These are phyloP conservation scores for Meteorus sp. DNA, from an alignment of 1,140 invertebrate genomes.

Conservation along the genomic window DNA sequence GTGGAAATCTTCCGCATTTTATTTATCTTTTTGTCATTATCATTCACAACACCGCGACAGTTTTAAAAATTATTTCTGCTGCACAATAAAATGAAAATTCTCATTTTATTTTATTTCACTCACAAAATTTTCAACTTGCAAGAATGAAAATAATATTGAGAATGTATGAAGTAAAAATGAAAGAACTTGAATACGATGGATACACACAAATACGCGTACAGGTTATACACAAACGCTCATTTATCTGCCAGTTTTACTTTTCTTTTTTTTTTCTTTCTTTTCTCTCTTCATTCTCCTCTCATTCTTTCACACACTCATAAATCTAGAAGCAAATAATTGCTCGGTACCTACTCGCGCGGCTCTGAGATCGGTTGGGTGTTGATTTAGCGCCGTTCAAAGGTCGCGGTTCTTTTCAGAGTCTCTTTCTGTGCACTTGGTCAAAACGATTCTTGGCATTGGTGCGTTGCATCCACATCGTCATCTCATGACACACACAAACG, in stretches of 20 bases:
- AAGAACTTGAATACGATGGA: conserved; percentile 17
- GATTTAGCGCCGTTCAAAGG: conserved; percentile 54
- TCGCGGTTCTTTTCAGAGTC: conserved; percentile 39
- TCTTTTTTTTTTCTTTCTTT: not conserved
- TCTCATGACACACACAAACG: too few relatives aligned
- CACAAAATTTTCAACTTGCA: conserved; percentile 7
- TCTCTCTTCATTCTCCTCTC: conserved; percentile 9
- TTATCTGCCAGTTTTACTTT: not conserved
- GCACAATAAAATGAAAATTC: too few relatives aligned
- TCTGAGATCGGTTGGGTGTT: conserved; percentile 48
- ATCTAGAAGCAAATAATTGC: conserved; percentile 57
- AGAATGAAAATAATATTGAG: conserved; percentile 18
- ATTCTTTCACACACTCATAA: conserved; percentile 52
- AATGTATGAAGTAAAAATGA: conserved; percentile 1
- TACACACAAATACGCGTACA: conserved; percentile 1
- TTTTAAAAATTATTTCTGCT: not conserved
- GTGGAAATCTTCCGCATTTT: not conserved
- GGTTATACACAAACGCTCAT: too few relatives aligned
- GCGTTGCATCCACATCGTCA: too few relatives aligned
- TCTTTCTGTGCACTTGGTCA: conserved; percentile 21
- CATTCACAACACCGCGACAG: too few relatives aligned
- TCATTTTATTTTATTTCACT: too few relatives aligned
- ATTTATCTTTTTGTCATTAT: not conserved
- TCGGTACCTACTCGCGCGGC: conserved; percentile 32
- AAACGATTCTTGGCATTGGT: too few relatives aligned